Percentiles rank a stretch among this genome's conserved stretches.
Conservation (phyloP, 2,888 invertebrate genomes). For the Ypsolopha scabrella region DNA sequence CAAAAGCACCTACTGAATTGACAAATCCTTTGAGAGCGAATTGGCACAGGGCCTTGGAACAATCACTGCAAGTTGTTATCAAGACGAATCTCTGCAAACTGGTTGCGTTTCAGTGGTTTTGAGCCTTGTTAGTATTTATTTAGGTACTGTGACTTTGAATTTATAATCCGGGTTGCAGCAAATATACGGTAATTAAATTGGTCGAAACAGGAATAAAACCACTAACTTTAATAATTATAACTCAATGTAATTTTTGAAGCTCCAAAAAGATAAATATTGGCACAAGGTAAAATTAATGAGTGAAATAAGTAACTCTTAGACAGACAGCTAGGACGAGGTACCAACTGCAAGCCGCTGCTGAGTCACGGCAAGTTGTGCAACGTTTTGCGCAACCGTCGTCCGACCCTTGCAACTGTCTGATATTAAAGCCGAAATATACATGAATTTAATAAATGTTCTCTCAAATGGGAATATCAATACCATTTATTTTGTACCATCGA, state of each 20-base stretch:
- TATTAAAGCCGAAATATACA: too few relatives aligned
- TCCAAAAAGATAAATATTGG: background rate
- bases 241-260: background rate
- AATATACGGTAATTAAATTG: background rate
- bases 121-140: background rate
- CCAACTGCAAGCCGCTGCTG: slow-evolving; percentile 37
- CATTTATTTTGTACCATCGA: too few relatives aligned
- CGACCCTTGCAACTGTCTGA: slow-evolving; percentile 22
- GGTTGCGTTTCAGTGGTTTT: background rate
- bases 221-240: background rate
- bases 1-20: slow-evolving; percentile 54
- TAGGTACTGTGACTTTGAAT: background rate
- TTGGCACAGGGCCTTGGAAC: slow-evolving; percentile 66
- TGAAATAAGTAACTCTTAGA: slow-evolving; percentile 37
- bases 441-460: too few relatives aligned
- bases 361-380: slow-evolving; percentile 55
- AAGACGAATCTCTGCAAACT: slow-evolving; percentile 47
- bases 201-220: too few relatives aligned
- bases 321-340: slow-evolving; percentile 5
- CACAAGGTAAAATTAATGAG: slow-evolving; percentile 13
- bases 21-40: slow-evolving; percentile 61
- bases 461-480: too few relatives aligned
- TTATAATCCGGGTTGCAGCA: background rate
- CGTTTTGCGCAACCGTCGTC: slow-evolving; percentile 48
- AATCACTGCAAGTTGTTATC: slow-evolving; percentile 58